Evolutionary conservation across 2,113 vertebrate species (phyloP).

Genomic region (Pithys albifrons): DNA sequence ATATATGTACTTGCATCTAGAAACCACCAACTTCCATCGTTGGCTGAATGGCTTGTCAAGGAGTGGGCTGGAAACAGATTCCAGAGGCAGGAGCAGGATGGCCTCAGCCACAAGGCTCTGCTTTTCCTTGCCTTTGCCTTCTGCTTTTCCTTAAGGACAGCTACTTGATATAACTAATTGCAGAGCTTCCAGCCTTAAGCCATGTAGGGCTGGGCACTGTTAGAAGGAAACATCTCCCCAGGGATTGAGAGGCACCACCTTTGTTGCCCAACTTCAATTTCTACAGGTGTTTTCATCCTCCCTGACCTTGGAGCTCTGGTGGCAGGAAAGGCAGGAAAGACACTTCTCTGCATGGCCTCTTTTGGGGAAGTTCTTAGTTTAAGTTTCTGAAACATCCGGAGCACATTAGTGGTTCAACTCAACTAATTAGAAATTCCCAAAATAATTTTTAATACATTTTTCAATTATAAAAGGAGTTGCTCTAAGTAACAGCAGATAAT

Average conservation of each 20-base stretch:
- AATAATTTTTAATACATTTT: constrained; percentile 60
- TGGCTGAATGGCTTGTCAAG: background rate
- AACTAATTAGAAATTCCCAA: constrained; percentile 55
- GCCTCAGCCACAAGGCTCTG: background rate
- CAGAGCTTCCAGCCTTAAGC: background rate
- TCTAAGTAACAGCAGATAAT: background rate
- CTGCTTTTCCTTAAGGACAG: background rate
- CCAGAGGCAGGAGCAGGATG: background rate
- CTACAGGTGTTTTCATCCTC: background rate
- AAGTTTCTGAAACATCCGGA: background rate
- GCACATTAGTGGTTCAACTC: background rate
- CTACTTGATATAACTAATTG: background rate
- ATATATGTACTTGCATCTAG: background rate
- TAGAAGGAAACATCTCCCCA: background rate
- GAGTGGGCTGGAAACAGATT: background rate
- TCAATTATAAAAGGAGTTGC: constrained; percentile 26
- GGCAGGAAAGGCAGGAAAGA: background rate
- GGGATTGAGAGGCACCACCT: background rate
- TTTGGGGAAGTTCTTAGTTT: background rate
- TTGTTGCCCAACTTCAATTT: background rate
- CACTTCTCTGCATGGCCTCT: background rate
- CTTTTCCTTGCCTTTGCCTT: background rate
- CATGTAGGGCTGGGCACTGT: background rate
- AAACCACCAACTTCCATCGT: background rate
- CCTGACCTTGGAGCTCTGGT: background rate